Base-by-base conservation (phyloP, 1,140 invertebrate species). In the Leptopilina boulardi region DNA sequence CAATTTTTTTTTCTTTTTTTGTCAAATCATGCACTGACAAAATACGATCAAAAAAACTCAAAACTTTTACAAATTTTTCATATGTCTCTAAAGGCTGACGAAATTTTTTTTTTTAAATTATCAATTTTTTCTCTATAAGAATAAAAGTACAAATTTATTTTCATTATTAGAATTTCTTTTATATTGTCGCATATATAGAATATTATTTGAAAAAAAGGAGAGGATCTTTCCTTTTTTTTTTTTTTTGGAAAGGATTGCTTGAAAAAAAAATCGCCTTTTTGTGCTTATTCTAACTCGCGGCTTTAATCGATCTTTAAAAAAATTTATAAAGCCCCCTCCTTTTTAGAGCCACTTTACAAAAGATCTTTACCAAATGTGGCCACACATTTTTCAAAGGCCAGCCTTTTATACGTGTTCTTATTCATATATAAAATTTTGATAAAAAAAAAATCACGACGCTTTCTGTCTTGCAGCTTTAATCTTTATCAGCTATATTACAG, bases 381-480 rank as follows among this genome's bases (percentile, higher is more conserved):
- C 18, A 19, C n/a, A 54, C 3, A 21, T 54, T 54, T 54, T n/a
- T 19, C 3, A 15, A 51, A 51, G 47, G 47, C 15, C 47, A 78
- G 71, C 73, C 73, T 77, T 78, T 77, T 77, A 79, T 72, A 82
- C 77, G 76, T 21, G 23, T 77, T 78, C 78, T 85, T 80, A 74
- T 83, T 51, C 76, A 42, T 83, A 77, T 54, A 54, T 47, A 59
- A 41, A 38, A 42, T 54, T 42, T 76, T 73, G 59, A 44, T 73
- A 21, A 56, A 80, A 47, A 21, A 56, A 80, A 47, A 70, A 44
- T 70, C 38, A 30, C 54, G 9, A 38, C 56, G 77, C 42, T 71
- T 84, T 79, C 76, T 81, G 74, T 84, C 59, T 81, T 70, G 73
- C 75, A 77, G 77, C 82, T 84, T 83, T 76, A 75, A 81, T 59